phyloP scores from a whole-genome alignment of 1,140 invertebrate species.

The Ips nitidus region DNA sequence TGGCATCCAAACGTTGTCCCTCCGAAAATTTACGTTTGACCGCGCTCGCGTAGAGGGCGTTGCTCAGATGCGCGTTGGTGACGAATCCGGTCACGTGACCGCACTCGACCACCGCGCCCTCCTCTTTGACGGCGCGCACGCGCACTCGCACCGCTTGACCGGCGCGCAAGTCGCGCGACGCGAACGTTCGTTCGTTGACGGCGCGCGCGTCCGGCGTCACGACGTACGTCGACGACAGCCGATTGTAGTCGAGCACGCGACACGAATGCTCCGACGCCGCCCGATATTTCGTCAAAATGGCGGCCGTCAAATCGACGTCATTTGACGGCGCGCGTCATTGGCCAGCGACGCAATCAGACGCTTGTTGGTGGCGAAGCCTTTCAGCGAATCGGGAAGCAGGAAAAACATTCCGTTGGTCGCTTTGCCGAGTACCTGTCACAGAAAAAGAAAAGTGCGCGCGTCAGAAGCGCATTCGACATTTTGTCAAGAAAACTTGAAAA shows the following conservation, averaged over 20 bases:
- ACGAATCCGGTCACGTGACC: conserved; percentile 52
- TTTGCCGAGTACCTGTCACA: conserved; percentile 49
- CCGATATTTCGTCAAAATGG: conserved; percentile 53
- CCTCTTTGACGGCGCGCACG: conserved; percentile 49
- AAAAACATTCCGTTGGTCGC: conserved; percentile 59
- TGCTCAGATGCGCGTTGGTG: conserved; percentile 46
- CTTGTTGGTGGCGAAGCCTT: conserved; percentile 60
- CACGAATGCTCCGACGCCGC: conserved; percentile 58
- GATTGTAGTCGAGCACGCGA: conserved; percentile 60
- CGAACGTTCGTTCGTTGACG: conserved; percentile 57
- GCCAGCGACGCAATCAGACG: conserved; percentile 36
- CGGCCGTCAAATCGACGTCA: conserved; percentile 48
- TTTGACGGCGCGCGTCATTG: conserved; percentile 11
- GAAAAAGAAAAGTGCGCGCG: no score
- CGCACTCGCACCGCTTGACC: conserved; percentile 57
- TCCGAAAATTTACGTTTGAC: conserved; percentile 51
- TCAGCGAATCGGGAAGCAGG: conserved; percentile 54
- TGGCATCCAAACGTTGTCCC: conserved; percentile 54
- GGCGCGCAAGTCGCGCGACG: conserved; percentile 54
- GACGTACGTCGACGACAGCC: conserved; percentile 60
- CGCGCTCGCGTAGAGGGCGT: conserved; percentile 43
- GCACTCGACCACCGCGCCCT: conserved; percentile 51
- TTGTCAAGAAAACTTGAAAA: no score
- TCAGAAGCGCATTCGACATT: no score
- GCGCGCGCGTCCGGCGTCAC: conserved; percentile 60